Percentiles rank a stretch among this genome's conserved stretches.
Conservation (phyloP, 2,888 invertebrate genomes). For the Napeogenes inachia region DNA sequence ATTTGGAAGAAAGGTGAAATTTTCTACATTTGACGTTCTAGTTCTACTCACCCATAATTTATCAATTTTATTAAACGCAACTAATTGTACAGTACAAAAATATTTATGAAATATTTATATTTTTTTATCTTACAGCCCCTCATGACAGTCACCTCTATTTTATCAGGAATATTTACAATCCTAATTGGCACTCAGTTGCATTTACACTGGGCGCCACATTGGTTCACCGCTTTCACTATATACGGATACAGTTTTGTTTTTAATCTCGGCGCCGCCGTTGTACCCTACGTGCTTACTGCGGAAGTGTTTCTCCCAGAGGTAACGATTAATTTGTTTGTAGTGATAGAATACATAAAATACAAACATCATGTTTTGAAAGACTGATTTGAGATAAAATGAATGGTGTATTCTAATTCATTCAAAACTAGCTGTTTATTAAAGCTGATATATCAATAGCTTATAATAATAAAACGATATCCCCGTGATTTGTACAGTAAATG, state of each 20-base stretch:
- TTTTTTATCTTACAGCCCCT: slow-evolving; percentile 41
- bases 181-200: slow-evolving; percentile 52
- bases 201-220: slow-evolving; percentile 50
- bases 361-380: too few relatives aligned
- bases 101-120: not conserved
- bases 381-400: not conserved
- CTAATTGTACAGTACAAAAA: too few relatives aligned
- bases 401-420: not conserved
- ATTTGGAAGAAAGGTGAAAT: slow-evolving; percentile 59
- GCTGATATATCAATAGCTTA: too few relatives aligned
- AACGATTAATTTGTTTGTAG: not conserved
- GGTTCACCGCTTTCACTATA: slow-evolving; percentile 53
- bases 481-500: not conserved
- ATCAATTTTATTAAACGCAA: too few relatives aligned
- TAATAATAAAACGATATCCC: not conserved
- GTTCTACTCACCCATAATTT: too few relatives aligned
- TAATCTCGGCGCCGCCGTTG: slow-evolving; percentile 63
- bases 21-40: not conserved
- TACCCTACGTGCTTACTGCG: slow-evolving; percentile 64
- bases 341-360: too few relatives aligned
- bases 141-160: slow-evolving; percentile 43
- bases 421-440: too few relatives aligned
- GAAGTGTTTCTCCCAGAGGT: slow-evolving; percentile 72
- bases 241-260: slow-evolving; percentile 59
- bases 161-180: slow-evolving; percentile 46